Evolutionary conservation across 2,888 invertebrate genomes (phyloP).

Genomic region (Nephrocerus scutellatus): DNA sequence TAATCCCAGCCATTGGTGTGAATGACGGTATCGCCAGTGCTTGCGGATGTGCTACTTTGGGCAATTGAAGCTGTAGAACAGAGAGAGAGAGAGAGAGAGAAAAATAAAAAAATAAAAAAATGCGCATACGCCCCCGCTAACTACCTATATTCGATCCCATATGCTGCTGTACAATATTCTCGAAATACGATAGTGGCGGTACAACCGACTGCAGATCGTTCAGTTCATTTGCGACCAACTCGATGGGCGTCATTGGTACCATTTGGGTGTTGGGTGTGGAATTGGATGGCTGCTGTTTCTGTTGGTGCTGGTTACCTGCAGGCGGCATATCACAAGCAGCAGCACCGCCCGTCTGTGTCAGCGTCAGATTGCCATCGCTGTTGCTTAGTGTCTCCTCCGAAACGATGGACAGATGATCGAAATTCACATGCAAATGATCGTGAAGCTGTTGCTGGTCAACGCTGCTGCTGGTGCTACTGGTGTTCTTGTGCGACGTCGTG

Average conservation of each 20-base stretch:
- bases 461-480: constrained; percentile 7
- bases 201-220: constrained; percentile 41
- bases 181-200: constrained; percentile 46
- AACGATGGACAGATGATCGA: constrained; percentile 70
- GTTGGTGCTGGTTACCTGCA: too few relatives aligned
- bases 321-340: too few relatives aligned
- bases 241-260: constrained; percentile 40
- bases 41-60: constrained; percentile 33
- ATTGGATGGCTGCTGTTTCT: too few relatives aligned
- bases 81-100: background rate
- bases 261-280: too few relatives aligned
- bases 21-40: constrained; percentile 35
- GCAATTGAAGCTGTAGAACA: background rate
- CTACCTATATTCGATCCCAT: constrained; percentile 36
- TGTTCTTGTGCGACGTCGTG: constrained; percentile 1
- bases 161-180: constrained; percentile 43
- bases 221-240: constrained; percentile 38
- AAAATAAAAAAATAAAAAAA: constrained; percentile 5
- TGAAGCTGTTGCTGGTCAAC: constrained; percentile 21
- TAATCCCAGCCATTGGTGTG: constrained; percentile 47
- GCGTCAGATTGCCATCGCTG: constrained; percentile 33
- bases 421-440: constrained; percentile 51
- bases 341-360: constrained; percentile 13
- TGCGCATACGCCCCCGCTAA: too few relatives aligned
- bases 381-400: constrained; percentile 59